Percentiles rank a stretch among this genome's conserved stretches.
Conservation (phyloP, 2,797 vertebrate species). For the Cyprinella venusta region DNA sequence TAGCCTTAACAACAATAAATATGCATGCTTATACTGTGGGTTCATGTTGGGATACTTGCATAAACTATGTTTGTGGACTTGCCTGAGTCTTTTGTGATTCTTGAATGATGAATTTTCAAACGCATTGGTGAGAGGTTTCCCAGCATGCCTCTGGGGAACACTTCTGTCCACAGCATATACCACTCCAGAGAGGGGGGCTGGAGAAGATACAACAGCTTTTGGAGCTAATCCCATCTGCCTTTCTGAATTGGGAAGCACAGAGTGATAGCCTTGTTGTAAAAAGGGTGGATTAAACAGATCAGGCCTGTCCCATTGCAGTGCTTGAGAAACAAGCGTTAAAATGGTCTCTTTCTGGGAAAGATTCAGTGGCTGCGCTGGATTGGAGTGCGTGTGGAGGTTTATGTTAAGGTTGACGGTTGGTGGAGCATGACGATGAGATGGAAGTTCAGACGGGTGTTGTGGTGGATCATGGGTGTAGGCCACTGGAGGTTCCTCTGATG, state of each 20-base stretch:
- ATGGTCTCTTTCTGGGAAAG: conserved; percentile 55
- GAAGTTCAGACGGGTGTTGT: conserved; percentile 22
- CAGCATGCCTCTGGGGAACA: conserved; percentile 14
- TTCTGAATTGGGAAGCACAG: conserved; percentile 3
- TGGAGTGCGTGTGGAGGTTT: conserved; percentile 52
- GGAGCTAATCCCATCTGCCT: conserved; percentile 19
- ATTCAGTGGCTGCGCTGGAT: conserved; percentile 47
- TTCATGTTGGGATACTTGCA: too few relatives aligned
- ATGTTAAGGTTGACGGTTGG: conserved; percentile 61
- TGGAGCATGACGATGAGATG: conserved; percentile 38
- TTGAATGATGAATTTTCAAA: conserved; percentile 24
- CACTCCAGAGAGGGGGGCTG: background rate
- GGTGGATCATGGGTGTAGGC: conserved; percentile 6
- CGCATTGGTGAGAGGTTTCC: conserved; percentile 34
- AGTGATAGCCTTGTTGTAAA: conserved; percentile 12
- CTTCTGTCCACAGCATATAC: conserved; percentile 6
- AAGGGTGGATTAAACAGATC: conserved; percentile 31
- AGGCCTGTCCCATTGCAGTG: conserved; percentile 28
- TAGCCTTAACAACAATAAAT: conserved; percentile 5
- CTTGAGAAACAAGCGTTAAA: conserved; percentile 47
- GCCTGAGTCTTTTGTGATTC: conserved; percentile 28
- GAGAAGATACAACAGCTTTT: conserved; percentile 32
- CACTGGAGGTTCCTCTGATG: conserved; percentile 16
- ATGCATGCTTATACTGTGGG: background rate
- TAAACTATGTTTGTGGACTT: conserved; percentile 25